Evolutionary conservation across 1,140 invertebrate genomes (phyloP).

Genomic region (Psilanteris sp.): DNA sequence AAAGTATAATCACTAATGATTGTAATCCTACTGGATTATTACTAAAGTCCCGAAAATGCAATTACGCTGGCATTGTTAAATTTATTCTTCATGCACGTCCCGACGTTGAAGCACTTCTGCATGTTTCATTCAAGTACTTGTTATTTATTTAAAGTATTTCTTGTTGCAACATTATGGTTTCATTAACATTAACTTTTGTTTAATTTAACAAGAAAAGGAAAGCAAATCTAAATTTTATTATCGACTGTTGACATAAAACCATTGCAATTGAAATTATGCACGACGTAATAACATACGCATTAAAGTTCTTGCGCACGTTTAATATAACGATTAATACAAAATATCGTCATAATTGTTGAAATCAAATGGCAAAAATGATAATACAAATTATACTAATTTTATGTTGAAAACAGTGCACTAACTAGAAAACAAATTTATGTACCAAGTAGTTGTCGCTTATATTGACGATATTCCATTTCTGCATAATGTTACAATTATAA

Average conservation of each 20-base stretch:
- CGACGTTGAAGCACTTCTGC: not conserved
- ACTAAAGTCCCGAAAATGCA: conserved; percentile 33
- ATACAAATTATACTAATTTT: conserved; percentile 20
- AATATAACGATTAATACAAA: not conserved
- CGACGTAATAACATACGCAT: not conserved
- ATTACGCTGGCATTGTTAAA: conserved; percentile 18
- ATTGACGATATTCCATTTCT: conserved; percentile 17
- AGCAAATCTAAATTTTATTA: too few species aligned
- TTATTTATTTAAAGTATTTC: conserved; percentile 2
- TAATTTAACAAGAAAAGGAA: too few species aligned
- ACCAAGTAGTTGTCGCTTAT: conserved; percentile 38
- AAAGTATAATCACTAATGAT: conserved; percentile 35
- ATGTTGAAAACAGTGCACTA: conserved; percentile 10
- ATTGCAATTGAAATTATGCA: too few species aligned
- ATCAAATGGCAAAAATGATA: conserved; percentile 10
- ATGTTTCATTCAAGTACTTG: not conserved
- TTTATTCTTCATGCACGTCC: conserved; percentile 13
- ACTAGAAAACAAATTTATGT: conserved; percentile 43
- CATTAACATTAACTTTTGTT: not conserved
- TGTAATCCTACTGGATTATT: conserved; percentile 33
- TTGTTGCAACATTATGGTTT: not conserved
- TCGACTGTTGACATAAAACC: too few species aligned
- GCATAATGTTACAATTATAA: conserved; percentile 38
- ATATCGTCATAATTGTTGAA: not conserved
- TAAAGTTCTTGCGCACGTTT: not conserved